Percentiles rank a stretch among this genome's conserved stretches.
These are phyloP conservation scores for Gastracanthus pulcherrimus DNA, from an alignment of 2,888 invertebrate genomes.

Conservation along the genomic window DNA sequence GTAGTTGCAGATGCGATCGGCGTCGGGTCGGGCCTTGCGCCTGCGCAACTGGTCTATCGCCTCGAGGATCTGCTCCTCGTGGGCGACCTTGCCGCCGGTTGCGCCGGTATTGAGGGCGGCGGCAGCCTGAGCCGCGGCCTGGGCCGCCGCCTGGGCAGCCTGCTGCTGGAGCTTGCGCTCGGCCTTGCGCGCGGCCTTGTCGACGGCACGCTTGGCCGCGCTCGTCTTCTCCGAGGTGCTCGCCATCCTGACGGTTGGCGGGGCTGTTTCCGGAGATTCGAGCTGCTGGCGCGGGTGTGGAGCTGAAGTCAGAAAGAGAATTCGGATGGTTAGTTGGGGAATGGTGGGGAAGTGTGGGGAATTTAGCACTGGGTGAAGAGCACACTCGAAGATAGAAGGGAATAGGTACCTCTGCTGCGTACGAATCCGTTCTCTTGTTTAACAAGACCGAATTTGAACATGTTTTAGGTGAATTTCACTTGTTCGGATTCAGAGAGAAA, in stretches of 20 bases:
- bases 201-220: conserved; percentile 9
- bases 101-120: neutral
- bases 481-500: no score
- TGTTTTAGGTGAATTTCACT: no score
- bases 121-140: conserved; percentile 6
- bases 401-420: no score
- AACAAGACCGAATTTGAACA: no score
- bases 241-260: conserved; percentile 18
- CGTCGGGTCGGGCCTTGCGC: conserved; percentile 91
- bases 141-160: neutral
- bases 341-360: no score
- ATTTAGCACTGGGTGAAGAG: no score
- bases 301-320: neutral
- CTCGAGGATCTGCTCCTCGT: conserved; percentile 88
- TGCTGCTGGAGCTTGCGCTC: conserved; percentile 36
- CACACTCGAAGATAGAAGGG: no score
- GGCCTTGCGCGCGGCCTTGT: conserved; percentile 38
- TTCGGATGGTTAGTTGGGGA: neutral
- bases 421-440: no score
- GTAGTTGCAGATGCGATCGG: conserved; percentile 90
- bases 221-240: conserved; percentile 44
- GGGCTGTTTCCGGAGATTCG: neutral
- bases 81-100: conserved; percentile 76
- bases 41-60: conserved; percentile 91
- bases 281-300: neutral